phyloP scores from a whole-genome alignment of 1,140 invertebrate genomes.

The Drosophila prosaltans region DNA sequence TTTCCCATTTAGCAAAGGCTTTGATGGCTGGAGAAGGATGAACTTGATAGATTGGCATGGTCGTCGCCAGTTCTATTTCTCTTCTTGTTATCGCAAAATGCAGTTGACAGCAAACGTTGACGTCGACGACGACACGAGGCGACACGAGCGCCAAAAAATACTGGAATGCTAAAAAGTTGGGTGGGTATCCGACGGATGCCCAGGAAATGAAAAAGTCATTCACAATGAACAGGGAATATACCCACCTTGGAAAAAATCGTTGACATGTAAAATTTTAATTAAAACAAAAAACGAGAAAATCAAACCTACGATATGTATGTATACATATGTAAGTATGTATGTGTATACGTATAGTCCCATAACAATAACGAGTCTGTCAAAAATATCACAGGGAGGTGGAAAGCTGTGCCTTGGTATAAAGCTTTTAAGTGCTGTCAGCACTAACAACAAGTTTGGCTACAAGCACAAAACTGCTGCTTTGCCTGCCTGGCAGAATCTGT shows the following conservation, averaged over 20 bases:
- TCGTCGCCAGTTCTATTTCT: conserved; percentile 19
- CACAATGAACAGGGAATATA: conserved; percentile 5
- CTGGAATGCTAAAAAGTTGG: conserved; percentile 17
- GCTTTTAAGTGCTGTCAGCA: conserved; percentile 76
- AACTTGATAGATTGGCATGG: conserved; percentile 54
- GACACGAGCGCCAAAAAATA: conserved; percentile 33
- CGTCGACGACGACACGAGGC: conserved; percentile 10
- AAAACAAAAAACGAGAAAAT: conserved; percentile 54
- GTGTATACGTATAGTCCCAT: conserved; percentile 24
- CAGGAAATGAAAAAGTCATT: conserved; percentile 63
- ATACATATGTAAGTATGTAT: neutral
- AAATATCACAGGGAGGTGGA: conserved; percentile 65
- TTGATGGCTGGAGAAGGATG: conserved; percentile 46
- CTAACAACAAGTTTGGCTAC: conserved; percentile 49
- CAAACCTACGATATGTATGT: conserved; percentile 13
- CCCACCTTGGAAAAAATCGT: conserved; percentile 43
- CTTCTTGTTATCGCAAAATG: conserved; percentile 50
- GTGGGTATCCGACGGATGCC: conserved; percentile 1
- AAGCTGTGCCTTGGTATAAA: conserved; percentile 59
- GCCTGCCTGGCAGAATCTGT: conserved; percentile 51
- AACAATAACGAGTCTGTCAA: conserved; percentile 72
- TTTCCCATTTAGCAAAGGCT: conserved; percentile 42
- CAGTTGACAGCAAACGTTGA: conserved; percentile 52
- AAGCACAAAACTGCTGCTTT: conserved; percentile 59
- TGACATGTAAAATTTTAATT: conserved; percentile 68